Percentiles rank a stretch among this genome's conserved stretches.
Evolutionary conservation across 2,888 invertebrate species (phyloP).

Genomic region (Sinotaia quadrata): DNA sequence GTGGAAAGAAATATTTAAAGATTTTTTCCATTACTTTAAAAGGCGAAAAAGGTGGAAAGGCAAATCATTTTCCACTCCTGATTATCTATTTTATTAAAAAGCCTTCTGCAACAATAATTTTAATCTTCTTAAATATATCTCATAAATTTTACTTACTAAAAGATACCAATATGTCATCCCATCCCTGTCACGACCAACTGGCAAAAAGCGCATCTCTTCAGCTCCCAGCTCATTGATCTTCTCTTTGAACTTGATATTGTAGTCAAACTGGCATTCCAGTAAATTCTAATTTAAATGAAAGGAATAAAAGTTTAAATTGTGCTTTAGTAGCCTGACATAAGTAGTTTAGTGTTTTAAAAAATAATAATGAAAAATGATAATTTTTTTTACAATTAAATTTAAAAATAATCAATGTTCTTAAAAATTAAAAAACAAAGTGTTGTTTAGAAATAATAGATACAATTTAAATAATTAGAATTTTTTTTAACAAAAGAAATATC

Average conservation of each 20-base stretch:
- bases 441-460: not conserved
- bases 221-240: slow-evolving; percentile 78
- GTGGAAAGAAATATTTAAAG: no score
- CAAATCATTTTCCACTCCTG: no score
- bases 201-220: slow-evolving; percentile 86
- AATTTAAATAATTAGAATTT: not conserved
- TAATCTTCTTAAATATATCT: no score
- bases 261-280: slow-evolving; percentile 94
- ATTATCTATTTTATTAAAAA: no score
- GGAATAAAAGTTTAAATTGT: not conserved
- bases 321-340: not conserved
- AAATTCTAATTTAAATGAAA: slow-evolving; percentile 78
- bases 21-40: no score
- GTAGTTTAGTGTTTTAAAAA: no score
- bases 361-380: not conserved
- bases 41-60: no score
- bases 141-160: slow-evolving; percentile 62
- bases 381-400: not conserved
- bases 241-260: slow-evolving; percentile 92
- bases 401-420: not conserved
- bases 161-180: slow-evolving; percentile 97
- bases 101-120: no score
- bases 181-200: slow-evolving; percentile 90
- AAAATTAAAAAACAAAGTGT: not conserved
- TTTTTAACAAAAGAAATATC: not conserved